Conservation (phyloP, 1,140 invertebrate species). For the Carcinoscorpius rotundicauda region DNA sequence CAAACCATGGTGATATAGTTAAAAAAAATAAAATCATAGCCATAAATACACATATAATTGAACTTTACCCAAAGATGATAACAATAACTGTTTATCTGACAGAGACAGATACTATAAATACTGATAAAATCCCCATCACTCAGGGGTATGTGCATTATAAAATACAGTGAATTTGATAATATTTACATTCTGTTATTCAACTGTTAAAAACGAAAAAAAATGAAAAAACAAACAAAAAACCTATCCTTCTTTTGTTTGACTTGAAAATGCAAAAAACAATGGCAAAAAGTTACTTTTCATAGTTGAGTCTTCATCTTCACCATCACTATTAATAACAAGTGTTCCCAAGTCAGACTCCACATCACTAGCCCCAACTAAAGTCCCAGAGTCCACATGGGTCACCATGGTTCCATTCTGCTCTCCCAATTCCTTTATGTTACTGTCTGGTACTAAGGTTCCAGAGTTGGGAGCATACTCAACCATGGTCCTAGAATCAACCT, state of each 20-base stretch:
- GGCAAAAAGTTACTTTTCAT: slow-evolving; percentile 18
- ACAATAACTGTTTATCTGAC: too few species aligned
- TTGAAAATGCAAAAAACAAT: not conserved
- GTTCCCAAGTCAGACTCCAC: slow-evolving; percentile 28
- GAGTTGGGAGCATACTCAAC: slow-evolving; percentile 16
- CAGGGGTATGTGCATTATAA: too few species aligned
- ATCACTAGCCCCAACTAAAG: slow-evolving; percentile 19
- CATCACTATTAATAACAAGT: slow-evolving; percentile 26
- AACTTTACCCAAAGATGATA: too few species aligned
- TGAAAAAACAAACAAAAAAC: slow-evolving; percentile 1
- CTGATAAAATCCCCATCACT: too few species aligned
- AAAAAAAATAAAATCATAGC: too few species aligned
- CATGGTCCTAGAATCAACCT: slow-evolving; percentile 20
- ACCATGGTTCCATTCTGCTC: slow-evolving; percentile 15
- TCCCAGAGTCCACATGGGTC: slow-evolving; percentile 14
- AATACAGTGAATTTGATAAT: too few species aligned
- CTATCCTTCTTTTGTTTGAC: not conserved
- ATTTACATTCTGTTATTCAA: too few species aligned
- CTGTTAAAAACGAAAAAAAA: not conserved
- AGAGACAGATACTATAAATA: too few species aligned
- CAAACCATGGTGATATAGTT: too few species aligned
- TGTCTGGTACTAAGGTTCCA: slow-evolving; percentile 19
- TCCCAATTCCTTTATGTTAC: slow-evolving; percentile 5
- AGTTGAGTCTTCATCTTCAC: slow-evolving; percentile 23
- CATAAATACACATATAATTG: too few species aligned